These are phyloP conservation scores for Ephydatia muelleri DNA, from an alignment of 37 sponge, comb jelly and placozoan species.

Conservation along the genomic window DNA sequence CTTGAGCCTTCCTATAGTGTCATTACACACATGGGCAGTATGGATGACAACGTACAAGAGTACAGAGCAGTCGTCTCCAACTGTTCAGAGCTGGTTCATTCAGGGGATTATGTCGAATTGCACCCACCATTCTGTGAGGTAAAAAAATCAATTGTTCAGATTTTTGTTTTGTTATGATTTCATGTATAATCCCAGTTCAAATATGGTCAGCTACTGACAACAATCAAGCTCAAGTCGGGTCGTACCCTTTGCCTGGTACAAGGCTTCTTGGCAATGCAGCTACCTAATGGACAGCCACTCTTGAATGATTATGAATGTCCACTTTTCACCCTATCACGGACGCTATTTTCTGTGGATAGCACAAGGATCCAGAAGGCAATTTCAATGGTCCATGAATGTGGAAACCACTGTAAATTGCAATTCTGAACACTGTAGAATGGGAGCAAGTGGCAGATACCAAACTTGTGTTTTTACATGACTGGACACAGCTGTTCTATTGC, in stretches of 20 bases:
- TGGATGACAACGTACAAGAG: not conserved
- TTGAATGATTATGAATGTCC: not conserved
- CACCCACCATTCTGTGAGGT: not conserved
- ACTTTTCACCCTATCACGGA: not conserved
- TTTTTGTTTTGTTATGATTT: not conserved
- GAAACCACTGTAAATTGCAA: constrained; percentile 13
- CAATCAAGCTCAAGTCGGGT: not conserved
- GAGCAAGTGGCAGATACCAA: constrained; percentile 1
- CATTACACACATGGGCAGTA: not conserved
- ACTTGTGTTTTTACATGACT: not conserved
- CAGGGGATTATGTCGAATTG: not conserved
- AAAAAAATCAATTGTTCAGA: not conserved
- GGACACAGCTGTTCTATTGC: not conserved
- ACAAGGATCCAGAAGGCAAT: constrained; percentile 2
- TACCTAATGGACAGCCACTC: constrained; percentile 1
- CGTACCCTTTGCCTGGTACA: not conserved
- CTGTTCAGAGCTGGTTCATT: not conserved
- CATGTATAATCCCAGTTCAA: no score
- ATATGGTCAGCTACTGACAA: no score
- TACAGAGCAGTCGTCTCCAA: not conserved
- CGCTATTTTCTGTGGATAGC: not conserved
- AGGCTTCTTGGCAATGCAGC: not conserved
- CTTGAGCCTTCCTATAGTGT: not conserved
- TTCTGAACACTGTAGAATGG: constrained; percentile 10
- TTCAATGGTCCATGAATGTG: constrained; percentile 22